Evolutionary conservation across 2,888 invertebrate species (phyloP).

Genomic region (Netelia virgata): DNA sequence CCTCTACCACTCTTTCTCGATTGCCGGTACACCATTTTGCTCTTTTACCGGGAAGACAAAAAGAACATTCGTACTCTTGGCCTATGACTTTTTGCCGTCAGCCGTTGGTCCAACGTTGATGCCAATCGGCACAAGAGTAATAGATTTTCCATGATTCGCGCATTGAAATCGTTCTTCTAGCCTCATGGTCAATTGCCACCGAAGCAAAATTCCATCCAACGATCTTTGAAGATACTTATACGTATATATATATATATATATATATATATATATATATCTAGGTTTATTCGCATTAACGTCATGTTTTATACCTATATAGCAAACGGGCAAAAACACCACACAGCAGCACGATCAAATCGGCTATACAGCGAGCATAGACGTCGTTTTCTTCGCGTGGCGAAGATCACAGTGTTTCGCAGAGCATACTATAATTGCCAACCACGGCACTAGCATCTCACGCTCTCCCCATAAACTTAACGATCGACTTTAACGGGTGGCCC

Average conservation of each 20-base stretch:
- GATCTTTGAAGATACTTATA: constrained; percentile 36
- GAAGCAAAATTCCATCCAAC: constrained; percentile 29
- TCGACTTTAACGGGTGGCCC: constrained; percentile 80
- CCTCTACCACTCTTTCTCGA: too few species aligned
- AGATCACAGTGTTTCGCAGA: constrained; percentile 81
- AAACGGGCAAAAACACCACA: constrained; percentile 25
- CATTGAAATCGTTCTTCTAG: constrained; percentile 30
- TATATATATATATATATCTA: too few species aligned
- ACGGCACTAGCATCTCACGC: constrained; percentile 75
- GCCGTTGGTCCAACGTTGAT: too few species aligned
- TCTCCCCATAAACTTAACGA: constrained; percentile 83
- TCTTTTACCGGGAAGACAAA: too few species aligned
- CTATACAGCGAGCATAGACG: constrained; percentile 34
- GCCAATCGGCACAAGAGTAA: constrained; percentile 3
- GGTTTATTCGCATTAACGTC: constrained; percentile 7
- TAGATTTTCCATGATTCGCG: constrained; percentile 50
- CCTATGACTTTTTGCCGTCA: too few species aligned
- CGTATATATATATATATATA: too few species aligned
- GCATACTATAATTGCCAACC: constrained; percentile 81
- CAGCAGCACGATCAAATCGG: constrained; percentile 36
- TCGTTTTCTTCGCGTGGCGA: constrained; percentile 78
- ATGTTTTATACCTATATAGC: constrained; percentile 5
- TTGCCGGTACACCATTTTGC: too few species aligned
- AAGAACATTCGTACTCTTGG: too few species aligned
- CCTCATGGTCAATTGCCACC: constrained; percentile 61